Percentiles rank a stretch among this genome's conserved stretches.
These are phyloP conservation scores for Etheostoma nigrum DNA, from an alignment of 2,797 vertebrate genomes.

Conservation along the genomic window DNA sequence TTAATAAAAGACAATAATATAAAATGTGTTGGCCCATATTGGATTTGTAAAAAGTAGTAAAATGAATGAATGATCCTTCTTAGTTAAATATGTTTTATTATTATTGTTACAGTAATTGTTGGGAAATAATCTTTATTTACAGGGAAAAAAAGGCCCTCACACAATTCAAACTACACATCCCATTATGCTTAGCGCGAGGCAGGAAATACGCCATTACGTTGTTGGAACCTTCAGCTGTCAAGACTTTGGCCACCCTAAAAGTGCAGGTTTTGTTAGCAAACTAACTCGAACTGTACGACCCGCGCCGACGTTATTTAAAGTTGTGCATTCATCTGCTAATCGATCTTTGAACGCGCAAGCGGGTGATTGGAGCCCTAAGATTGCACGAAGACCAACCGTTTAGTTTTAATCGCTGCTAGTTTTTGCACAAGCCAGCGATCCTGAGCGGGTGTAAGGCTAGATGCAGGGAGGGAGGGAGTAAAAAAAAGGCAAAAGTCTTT, in stretches of 20 bases:
- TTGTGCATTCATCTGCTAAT: constrained; percentile 84
- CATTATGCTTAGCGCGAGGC: constrained; percentile 67
- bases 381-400: constrained; percentile 82
- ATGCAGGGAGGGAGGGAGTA: constrained; percentile 87
- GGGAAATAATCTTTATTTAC: not conserved
- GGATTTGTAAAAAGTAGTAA: constrained; percentile 4
- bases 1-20: constrained; percentile 14
- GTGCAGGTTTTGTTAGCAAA: constrained; percentile 87
- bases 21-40: constrained; percentile 5
- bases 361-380: constrained; percentile 66
- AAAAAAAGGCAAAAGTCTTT: constrained; percentile 95
- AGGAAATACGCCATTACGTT: constrained; percentile 87
- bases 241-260: constrained; percentile 94
- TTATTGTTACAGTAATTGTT: not conserved
- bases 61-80: not conserved
- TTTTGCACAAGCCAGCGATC: constrained; percentile 89
- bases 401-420: constrained; percentile 69
- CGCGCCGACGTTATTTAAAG: constrained; percentile 75
- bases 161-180: constrained; percentile 81
- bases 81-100: not conserved
- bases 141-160: not conserved
- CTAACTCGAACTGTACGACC: constrained; percentile 66
- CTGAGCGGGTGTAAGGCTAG: constrained; percentile 80
- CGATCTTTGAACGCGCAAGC: constrained; percentile 75
- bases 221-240: constrained; percentile 88